Percentiles rank a stretch among this genome's conserved stretches.
phyloP scores from a whole-genome alignment of 2,113 vertebrate genomes.

The Epinephelus cyanopodus region DNA sequence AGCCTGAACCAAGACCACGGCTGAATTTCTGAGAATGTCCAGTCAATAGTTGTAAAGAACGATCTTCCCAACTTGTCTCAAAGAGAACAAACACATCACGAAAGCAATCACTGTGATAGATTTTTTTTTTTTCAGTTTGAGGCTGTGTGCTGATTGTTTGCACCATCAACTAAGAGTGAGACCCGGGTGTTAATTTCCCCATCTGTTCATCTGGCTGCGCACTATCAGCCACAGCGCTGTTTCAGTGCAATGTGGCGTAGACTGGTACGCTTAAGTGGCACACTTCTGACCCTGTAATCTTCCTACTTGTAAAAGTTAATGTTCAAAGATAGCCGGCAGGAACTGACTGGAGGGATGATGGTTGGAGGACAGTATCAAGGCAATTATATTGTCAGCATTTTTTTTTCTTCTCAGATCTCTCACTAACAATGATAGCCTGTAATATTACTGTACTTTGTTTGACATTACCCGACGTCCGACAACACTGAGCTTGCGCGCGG shows the following conservation, averaged over 20 bases:
- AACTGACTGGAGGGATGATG: background rate
- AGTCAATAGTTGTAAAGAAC: constrained; percentile 19
- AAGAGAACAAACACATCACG: constrained; percentile 13
- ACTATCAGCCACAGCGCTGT: background rate
- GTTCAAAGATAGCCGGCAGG: background rate
- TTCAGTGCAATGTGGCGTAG: background rate
- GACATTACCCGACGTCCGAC: background rate
- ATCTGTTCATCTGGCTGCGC: background rate
- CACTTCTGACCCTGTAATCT: background rate
- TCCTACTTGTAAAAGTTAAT: background rate
- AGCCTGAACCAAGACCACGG: background rate
- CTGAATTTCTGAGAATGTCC: constrained; percentile 13
- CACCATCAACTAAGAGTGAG: constrained; percentile 6
- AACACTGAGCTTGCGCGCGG: constrained; percentile 8
- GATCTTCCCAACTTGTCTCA: constrained; percentile 1
- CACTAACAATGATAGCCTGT: background rate
- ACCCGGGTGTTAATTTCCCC: constrained; percentile 1
- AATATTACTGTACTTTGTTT: constrained; percentile 27
- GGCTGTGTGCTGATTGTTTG: constrained; percentile 8
- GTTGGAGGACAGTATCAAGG: background rate
- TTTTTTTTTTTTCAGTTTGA: constrained; percentile 1
- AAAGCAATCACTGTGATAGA: constrained; percentile 28
- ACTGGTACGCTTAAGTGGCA: background rate
- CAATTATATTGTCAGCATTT: constrained; percentile 8
- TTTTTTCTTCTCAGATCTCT: constrained; percentile 1